Base-by-base conservation (phyloP, 2,113 vertebrate species). In the Craseonycteris thonglongyai region DNA sequence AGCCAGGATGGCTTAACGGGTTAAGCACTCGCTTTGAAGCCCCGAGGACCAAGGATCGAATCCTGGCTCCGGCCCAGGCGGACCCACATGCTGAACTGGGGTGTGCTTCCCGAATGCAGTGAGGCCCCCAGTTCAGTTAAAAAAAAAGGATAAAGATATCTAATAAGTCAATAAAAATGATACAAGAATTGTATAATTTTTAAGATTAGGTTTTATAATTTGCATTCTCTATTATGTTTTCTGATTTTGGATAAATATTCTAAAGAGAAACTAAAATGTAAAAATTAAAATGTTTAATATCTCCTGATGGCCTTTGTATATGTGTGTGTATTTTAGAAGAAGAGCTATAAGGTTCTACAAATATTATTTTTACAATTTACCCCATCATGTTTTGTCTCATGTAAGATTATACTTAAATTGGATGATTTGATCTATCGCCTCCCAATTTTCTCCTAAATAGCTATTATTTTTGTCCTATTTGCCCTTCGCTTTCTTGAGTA, bases 391-490 rank as follows among this genome's bases (percentile, higher is more conserved):
- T 93, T 95, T 93, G 56, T 24, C 8, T 81, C 33, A 56, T 83
- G 10, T 75, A 80, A 28, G 82, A 22, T 89, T 94, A 90, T 3
- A 24, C 8, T 95, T 85, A 28, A 72, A 45, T 89, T 61, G 83
- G 15, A 83, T 88, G 35, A 95, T 28, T 90, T 94, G 66, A 94
- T 92, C 71, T 97, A 74, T 82, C 24, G 40, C 59, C 56, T 96
- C 16, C 65, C 21, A 24, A 35, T 88, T 58, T 24, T 47, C 40
- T 54, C 69, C 40, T 94, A 93, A 95, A 18, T 68, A 91, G 35
- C 68, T 21, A 76, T 93, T 96, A 79, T 54, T 88, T 97, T 96
- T 97, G 33, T 96, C 45, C 82, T 92, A 14, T 96, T 97, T 96
- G 38, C 19, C 59, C 94, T 97, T 97, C 42, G 15, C 11, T 96